Evolutionary conservation across 2,797 vertebrate genomes (phyloP).

Genomic region (Molossus alvarezi): DNA sequence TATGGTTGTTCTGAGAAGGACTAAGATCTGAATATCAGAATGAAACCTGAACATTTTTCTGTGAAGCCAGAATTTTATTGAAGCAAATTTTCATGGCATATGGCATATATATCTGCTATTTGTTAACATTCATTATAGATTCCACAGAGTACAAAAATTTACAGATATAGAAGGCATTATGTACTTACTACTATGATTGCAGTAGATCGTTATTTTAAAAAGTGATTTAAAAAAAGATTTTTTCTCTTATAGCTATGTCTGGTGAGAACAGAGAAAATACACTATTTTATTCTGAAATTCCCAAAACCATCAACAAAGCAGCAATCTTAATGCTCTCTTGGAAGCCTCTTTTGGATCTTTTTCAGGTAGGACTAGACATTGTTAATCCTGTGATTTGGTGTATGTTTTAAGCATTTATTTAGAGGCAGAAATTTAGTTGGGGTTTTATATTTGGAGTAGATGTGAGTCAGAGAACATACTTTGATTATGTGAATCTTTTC

Average conservation of each 20-base stretch:
- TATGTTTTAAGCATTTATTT: constrained; percentile 63
- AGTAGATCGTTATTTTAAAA: constrained; percentile 48
- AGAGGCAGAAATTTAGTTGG: neutral
- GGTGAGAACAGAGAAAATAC: constrained; percentile 93
- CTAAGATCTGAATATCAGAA: constrained; percentile 37
- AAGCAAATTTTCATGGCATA: constrained; percentile 11
- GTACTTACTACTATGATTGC: neutral
- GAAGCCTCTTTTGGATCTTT: constrained; percentile 93
- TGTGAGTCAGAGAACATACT: constrained; percentile 44
- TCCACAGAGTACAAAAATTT: neutral
- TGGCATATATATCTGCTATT: neutral
- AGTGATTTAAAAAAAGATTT: constrained; percentile 59
- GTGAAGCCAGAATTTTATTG: constrained; percentile 50
- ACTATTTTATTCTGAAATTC: constrained; percentile 93
- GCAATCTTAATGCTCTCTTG: constrained; percentile 91
- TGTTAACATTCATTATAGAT: neutral
- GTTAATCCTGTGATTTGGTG: constrained; percentile 17
- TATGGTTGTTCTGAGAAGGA: constrained; percentile 45
- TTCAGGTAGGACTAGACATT: constrained; percentile 88
- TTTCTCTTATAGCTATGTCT: constrained; percentile 90
- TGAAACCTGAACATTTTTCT: constrained; percentile 60
- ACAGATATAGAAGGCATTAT: neutral
- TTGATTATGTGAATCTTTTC: neutral
- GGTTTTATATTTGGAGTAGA: constrained; percentile 61
- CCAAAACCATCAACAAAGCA: constrained; percentile 92